phyloP scores from a whole-genome alignment of 2,888 invertebrate species.

The Drosophila borborema region DNA sequence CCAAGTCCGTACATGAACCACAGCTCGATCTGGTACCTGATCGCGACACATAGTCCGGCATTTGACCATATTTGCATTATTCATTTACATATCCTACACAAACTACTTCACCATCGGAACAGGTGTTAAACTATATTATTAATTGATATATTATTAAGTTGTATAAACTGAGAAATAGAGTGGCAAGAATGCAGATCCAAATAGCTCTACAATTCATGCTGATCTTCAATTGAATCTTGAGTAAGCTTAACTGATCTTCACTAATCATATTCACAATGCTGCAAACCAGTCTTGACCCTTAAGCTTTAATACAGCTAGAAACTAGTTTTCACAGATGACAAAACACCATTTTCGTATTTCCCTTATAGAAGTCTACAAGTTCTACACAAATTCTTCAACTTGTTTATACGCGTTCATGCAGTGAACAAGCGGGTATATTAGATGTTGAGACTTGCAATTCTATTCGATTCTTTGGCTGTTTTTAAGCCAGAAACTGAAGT shows the following conservation, averaged over 20 bases:
- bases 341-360: background rate
- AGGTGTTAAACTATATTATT: background rate
- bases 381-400: background rate
- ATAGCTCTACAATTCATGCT: too few species aligned
- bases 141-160: background rate
- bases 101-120: background rate
- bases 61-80: conserved; percentile 1
- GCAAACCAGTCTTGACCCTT: conserved; percentile 1
- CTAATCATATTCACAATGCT: background rate
- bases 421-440: background rate
- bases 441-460: background rate
- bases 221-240: background rate
- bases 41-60: background rate
- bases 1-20: background rate
- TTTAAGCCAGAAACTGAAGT: too few species aligned
- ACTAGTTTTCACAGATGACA: conserved; percentile 5
- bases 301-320: background rate
- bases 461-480: too few species aligned
- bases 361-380: background rate
- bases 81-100: background rate
- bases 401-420: too few species aligned
- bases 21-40: background rate
- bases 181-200: background rate
- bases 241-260: too few species aligned
- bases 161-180: background rate